These are phyloP conservation scores for Chaetura pelagica DNA, from an alignment of 2,113 vertebrate genomes.

Conservation along the genomic window DNA sequence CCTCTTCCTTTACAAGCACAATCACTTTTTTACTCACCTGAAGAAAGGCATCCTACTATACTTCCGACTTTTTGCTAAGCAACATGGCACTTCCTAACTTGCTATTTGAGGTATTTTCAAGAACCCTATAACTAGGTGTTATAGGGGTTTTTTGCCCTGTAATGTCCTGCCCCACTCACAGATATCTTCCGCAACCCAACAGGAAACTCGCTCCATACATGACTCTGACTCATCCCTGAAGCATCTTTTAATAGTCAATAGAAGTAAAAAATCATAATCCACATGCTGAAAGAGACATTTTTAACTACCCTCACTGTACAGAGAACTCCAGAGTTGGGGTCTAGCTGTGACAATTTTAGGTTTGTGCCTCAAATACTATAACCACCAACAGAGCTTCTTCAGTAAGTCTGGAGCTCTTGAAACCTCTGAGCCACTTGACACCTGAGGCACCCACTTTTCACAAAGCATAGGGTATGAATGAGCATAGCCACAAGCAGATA, in stretches of 20 bases:
- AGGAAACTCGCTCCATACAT: not conserved
- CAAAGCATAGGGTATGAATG: not conserved
- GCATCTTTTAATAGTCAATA: not conserved
- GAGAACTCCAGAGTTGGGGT: not conserved
- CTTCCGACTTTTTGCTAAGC: not conserved
- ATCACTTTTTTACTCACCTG: not conserved
- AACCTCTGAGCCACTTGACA: not conserved
- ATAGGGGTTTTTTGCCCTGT: not conserved
- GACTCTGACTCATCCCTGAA: not conserved
- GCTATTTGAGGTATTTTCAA: not conserved
- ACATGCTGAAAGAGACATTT: not conserved
- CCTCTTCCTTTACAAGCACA: not conserved
- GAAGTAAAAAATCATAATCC: not conserved
- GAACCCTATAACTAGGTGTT: not conserved
- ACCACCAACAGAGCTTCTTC: not conserved
- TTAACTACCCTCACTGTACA: not conserved
- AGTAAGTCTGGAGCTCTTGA: not conserved
- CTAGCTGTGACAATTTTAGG: rapidly evolving
- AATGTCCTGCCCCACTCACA: not conserved
- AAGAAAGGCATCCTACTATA: not conserved
- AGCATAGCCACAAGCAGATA: not conserved
- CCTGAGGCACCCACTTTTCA: rapidly evolving
- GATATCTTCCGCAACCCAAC: not conserved
- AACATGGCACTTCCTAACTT: not conserved
- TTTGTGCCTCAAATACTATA: not conserved